Percentiles rank a stretch among this genome's conserved stretches.
Conservation (phyloP, 2,797 vertebrate species). For the Enoplosus armatus region DNA sequence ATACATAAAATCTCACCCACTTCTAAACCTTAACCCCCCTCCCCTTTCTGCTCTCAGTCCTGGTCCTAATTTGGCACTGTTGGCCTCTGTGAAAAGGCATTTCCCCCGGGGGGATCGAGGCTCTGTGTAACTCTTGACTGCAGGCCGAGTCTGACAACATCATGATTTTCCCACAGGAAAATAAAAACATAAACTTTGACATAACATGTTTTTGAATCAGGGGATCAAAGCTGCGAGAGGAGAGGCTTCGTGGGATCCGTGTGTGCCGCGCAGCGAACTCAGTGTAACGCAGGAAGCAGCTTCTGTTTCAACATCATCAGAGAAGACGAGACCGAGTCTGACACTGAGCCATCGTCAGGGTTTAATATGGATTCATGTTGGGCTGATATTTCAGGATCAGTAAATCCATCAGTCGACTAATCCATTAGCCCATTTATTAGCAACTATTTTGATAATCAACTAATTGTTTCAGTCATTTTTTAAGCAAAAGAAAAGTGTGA, state of each 20-base stretch:
- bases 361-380: too few relatives aligned
- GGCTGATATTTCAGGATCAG: too few relatives aligned
- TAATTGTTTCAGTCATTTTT: too few relatives aligned
- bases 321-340: neutral
- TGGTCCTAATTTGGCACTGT: slow-evolving; percentile 72
- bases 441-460: neutral
- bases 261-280: slow-evolving; percentile 20
- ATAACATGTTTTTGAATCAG: slow-evolving; percentile 56
- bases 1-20: slow-evolving; percentile 40
- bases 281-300: neutral
- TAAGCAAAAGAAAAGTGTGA: neutral
- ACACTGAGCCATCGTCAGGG: neutral
- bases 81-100: slow-evolving; percentile 47
- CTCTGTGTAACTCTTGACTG: slow-evolving; percentile 40
- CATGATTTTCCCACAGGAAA: slow-evolving; percentile 78
- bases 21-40: slow-evolving; percentile 8
- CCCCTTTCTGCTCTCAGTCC: slow-evolving; percentile 33
- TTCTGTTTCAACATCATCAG: neutral
- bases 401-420: too few relatives aligned
- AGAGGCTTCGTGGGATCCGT: slow-evolving; percentile 44
- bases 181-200: slow-evolving; percentile 72
- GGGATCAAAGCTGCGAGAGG: slow-evolving; percentile 54
- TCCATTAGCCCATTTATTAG: too few relatives aligned
- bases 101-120: slow-evolving; percentile 39
- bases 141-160: slow-evolving; percentile 50